phyloP scores from a whole-genome alignment of 53 echinoderm and acorn worm species.

The Actinopyga echinites region DNA sequence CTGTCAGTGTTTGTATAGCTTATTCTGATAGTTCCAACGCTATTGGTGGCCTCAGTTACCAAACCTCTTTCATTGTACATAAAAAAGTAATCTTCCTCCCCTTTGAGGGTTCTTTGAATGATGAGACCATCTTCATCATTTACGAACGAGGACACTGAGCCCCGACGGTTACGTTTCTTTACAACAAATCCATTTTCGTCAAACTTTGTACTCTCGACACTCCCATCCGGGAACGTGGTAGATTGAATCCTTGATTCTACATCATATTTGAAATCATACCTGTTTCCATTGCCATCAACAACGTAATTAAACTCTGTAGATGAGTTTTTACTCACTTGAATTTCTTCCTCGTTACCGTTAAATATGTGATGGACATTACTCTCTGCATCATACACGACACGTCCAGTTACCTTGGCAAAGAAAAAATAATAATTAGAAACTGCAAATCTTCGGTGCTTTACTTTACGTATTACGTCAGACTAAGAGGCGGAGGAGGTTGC shows the following conservation, averaged over 20 bases:
- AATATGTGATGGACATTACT: neutral
- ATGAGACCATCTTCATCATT: conserved; percentile 39
- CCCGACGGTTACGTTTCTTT: conserved; percentile 12
- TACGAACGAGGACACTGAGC: conserved; percentile 7
- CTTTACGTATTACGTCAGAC: no score
- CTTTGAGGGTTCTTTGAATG: conserved; percentile 18
- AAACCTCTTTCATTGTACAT: conserved; percentile 55
- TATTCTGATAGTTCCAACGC: conserved; percentile 45
- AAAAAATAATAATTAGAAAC: neutral
- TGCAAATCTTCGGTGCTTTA: neutral
- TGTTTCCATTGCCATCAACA: conserved; percentile 52
- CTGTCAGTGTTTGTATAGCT: conserved; percentile 35
- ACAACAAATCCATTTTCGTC: conserved; percentile 48
- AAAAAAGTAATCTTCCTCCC: conserved; percentile 17
- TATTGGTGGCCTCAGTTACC: conserved; percentile 52
- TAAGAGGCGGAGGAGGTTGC: no score
- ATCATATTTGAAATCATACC: conserved; percentile 10
- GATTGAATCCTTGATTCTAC: neutral
- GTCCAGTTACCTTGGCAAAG: neutral
- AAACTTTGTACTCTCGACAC: conserved; percentile 29
- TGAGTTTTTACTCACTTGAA: neutral
- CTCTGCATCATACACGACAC: neutral
- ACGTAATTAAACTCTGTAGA: neutral
- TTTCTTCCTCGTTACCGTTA: conserved; percentile 10
- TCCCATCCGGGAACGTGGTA: conserved; percentile 41